Base-by-base conservation (phyloP, 2,113 vertebrate species). In the Lagopus leucura region DNA sequence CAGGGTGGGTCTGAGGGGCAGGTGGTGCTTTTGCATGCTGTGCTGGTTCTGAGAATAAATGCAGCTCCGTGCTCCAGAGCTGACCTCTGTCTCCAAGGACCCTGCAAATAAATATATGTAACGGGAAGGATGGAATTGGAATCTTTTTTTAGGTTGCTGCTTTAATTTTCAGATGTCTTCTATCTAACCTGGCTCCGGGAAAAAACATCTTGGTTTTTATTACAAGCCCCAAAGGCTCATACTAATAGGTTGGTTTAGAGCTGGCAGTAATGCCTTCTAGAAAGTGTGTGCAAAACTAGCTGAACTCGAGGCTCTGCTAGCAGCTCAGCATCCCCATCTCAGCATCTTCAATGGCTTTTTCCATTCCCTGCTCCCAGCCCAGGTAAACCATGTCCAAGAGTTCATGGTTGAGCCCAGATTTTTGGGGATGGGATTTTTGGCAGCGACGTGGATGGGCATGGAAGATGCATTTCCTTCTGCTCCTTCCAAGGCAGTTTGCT, bases 81-180 rank as follows among this genome's bases (percentile, higher is more conserved):
- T 89, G 96, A 93, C 73, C 75, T 77, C 25, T 4, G 1, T 45
- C 93, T 70, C 63, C 0, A 7, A 72, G 88, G 25, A 42, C 58
- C 86, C 69, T 61, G 94, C 1, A 2, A 89, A 73, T 95, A 88
- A 95, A 95, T 85, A 83, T 70, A 42, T 0, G 0, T 70, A 83
- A 61, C 66, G n/a, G 82, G 69, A 87, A 25, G 40, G 50, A 28
- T 79, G 45, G 86, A 84, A 91, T 5, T 86, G 90, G 86, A 89
- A 90, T 81, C 38, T 66, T 67, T 86, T 89, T 67, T 55, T 81
- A 43, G 87, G 36, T 76, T 75, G 66, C 74, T 94, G 85, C 94
- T 96, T 95, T 97, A 94, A 95, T 96, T 97, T 97, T 93, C 75
- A 88, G 75, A 45, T 74, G 61, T 54, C 73, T 92, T 87, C 64